phyloP scores from a whole-genome alignment of 2,113 vertebrate genomes.

The Dermatemys mawii region DNA sequence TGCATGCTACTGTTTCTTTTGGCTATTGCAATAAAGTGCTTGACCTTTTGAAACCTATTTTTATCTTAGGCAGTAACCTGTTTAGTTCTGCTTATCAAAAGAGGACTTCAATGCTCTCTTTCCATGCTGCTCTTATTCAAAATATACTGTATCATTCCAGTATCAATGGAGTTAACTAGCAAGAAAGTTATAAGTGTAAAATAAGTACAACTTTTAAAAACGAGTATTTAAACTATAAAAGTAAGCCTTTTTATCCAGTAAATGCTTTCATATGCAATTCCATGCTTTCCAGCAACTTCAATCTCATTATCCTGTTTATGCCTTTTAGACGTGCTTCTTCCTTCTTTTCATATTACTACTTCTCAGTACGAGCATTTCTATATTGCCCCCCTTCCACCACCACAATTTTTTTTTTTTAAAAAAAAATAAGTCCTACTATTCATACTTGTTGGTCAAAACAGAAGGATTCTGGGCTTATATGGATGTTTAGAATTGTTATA shows the following conservation, averaged over 20 bases:
- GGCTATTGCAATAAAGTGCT: constrained; percentile 52
- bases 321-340: background rate
- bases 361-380: background rate
- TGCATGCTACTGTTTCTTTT: constrained; percentile 53
- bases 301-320: constrained; percentile 36
- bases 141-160: constrained; percentile 47
- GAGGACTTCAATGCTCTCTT: constrained; percentile 58
- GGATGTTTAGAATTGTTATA: background rate
- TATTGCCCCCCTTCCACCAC: background rate
- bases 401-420: too few species aligned
- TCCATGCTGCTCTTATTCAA: constrained; percentile 59
- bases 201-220: background rate
- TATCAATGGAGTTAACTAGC: constrained; percentile 41
- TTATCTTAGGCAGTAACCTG: constrained; percentile 66
- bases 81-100: constrained; percentile 66
- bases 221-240: background rate
- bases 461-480: background rate
- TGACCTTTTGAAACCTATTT: constrained; percentile 65
- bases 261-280: background rate
- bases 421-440: background rate
- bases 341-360: constrained; percentile 5
- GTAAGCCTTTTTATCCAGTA: background rate
- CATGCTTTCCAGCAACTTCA: background rate
- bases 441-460: background rate
- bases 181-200: background rate